Evolutionary conservation across 2,113 vertebrate species (phyloP).

Genomic region (Ciconia stormi): DNA sequence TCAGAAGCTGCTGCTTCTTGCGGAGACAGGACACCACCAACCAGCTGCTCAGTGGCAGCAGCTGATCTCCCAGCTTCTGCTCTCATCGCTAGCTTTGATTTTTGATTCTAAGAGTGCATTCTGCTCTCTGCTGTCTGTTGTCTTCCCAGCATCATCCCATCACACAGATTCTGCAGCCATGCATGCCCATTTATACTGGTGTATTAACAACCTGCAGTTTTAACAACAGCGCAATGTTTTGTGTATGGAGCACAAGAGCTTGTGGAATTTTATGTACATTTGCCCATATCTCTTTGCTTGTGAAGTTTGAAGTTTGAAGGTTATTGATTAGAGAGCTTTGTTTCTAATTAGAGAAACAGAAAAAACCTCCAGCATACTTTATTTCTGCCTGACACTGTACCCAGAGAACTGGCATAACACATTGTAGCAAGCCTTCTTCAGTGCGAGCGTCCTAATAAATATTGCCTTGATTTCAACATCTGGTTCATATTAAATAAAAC

Average conservation of each 20-base stretch:
- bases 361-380: not conserved
- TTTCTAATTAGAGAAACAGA: not conserved
- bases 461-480: constrained; percentile 33
- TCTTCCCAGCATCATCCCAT: not conserved
- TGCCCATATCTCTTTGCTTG: not conserved
- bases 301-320: not conserved
- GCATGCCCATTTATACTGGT: not conserved
- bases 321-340: not conserved
- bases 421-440: not conserved
- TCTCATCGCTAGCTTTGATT: not conserved
- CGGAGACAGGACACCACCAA: not conserved
- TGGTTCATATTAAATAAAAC: constrained; percentile 41
- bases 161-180: not conserved
- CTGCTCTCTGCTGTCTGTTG: not conserved
- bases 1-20: not conserved
- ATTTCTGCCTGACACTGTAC: not conserved
- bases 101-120: not conserved
- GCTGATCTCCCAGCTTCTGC: not conserved
- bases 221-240: not conserved
- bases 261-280: not conserved
- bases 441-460: not conserved
- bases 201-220: not conserved
- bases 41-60: not conserved
- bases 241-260: not conserved
- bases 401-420: not conserved